Percentiles rank a stretch among this genome's conserved stretches.
These are phyloP conservation scores for Brachyhypopomus occidentalis DNA, from an alignment of 2,113 vertebrate species.

Conservation along the genomic window DNA sequence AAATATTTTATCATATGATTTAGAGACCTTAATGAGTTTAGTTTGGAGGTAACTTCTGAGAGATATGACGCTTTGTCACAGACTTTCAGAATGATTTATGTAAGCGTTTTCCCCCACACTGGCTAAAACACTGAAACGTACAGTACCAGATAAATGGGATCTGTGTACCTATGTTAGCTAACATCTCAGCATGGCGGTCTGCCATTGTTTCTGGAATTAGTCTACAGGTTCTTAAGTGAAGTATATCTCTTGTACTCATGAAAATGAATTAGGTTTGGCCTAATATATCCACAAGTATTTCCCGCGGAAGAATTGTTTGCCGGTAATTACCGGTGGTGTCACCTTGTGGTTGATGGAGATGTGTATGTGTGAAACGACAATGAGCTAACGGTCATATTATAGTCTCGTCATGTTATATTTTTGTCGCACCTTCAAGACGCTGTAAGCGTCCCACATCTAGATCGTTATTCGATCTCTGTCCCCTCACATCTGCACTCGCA, in stretches of 20 bases:
- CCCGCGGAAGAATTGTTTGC: conserved; percentile 53
- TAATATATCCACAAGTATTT: conserved; percentile 3
- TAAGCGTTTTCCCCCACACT: no score
- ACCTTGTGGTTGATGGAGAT: conserved; percentile 50
- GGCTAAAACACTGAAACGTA: no score
- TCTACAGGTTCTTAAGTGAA: neutral
- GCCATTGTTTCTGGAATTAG: neutral
- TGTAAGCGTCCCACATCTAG: conserved; percentile 49
- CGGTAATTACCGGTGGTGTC: conserved; percentile 62
- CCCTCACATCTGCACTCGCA: conserved; percentile 65
- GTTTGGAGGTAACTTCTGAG: neutral
- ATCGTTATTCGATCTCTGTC: conserved; percentile 2
- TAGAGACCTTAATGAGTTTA: neutral
- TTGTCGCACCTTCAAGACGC: conserved; percentile 45
- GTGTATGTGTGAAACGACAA: conserved; percentile 34
- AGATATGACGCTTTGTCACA: neutral
- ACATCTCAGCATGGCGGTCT: neutral
- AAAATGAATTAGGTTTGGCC: neutral
- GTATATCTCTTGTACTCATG: neutral
- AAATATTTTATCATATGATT: neutral
- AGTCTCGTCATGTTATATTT: conserved; percentile 24
- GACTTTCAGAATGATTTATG: neutral
- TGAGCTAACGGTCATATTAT: conserved; percentile 42
- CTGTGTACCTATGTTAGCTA: neutral
- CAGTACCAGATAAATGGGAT: no score